Evolutionary conservation across 2,888 invertebrate genomes (phyloP), one percentile per base, ranked within the genome.

Genomic region (Pandemis heparana): DNA sequence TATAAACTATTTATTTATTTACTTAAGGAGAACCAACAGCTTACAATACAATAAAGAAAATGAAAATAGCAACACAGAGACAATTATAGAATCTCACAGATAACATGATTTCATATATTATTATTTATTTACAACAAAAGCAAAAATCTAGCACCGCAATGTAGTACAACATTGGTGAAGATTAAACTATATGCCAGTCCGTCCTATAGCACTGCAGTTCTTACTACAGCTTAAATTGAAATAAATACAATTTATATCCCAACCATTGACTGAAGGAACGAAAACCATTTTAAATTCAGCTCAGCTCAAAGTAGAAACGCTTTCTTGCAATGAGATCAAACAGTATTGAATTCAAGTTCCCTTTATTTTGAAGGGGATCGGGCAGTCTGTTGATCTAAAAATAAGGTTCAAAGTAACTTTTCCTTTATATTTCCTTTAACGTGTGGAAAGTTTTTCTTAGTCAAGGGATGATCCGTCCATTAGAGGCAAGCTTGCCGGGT

Each of bases 281-380:
- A 70, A 63, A 18, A 51, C 23, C 46, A 69, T 74, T 74, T 65
- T 43, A 59, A 51, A 74, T 74, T 74, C 69, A 64, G 32, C 64
- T 69, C 60, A 32, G 64, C 39, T 48, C 73, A 74, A 67, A 72
- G 72, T 72, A 23, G n/a, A 73, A 63, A 56, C 16, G 59, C 64
- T 69, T 74, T 74, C 56, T 64, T 64, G 41, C 63, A 73, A 63
- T 59, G 68, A 63, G 39, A 73, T 64, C 62, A 73, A 68, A 69
- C 59, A 12, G 62, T 23, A 65, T 53, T 61, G 60, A 53, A 59
- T 60, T 70, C 18, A 65, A 74, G 51, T 65, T 65, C n/a, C n/a
- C 38, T 60, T 60, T 60, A 60, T 60, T 60, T 60, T 60, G 39
- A 60, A 60, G 60, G 38, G 32, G 32, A 38, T 14, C 60, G 14